phyloP scores from a whole-genome alignment of 2,113 vertebrate species.

The Bubo blakistoni region DNA sequence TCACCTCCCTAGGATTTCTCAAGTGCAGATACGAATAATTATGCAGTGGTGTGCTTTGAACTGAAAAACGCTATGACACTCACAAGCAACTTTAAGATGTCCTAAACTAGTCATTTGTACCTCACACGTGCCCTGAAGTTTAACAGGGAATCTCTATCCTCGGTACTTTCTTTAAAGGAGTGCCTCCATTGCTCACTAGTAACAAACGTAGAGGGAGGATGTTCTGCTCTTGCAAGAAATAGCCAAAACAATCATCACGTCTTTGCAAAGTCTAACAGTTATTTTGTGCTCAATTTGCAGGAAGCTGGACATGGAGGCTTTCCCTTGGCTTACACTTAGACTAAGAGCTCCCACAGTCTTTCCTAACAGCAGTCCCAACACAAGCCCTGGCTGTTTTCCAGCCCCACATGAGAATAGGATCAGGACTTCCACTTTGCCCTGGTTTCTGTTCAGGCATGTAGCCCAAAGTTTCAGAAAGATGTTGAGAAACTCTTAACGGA shows the following conservation, averaged over 20 bases:
- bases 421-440: background rate
- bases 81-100: background rate
- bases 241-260: background rate
- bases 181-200: background rate
- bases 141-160: background rate
- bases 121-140: background rate
- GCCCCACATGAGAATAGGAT: background rate
- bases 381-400: background rate
- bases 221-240: background rate
- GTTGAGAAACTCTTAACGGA: slow-evolving; percentile 2
- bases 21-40: background rate
- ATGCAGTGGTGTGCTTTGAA: background rate
- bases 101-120: background rate
- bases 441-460: background rate
- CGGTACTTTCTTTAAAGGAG: background rate
- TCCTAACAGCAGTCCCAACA: background rate
- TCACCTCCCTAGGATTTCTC: background rate
- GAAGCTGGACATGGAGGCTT: background rate
- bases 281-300: background rate
- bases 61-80: background rate
- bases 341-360: background rate
- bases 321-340: background rate
- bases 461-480: background rate
- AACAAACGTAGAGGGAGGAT: background rate
- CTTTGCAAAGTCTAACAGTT: background rate